These are phyloP conservation scores for Eupeodes luniger DNA, from an alignment of 2,888 invertebrate species.

Conservation along the genomic window DNA sequence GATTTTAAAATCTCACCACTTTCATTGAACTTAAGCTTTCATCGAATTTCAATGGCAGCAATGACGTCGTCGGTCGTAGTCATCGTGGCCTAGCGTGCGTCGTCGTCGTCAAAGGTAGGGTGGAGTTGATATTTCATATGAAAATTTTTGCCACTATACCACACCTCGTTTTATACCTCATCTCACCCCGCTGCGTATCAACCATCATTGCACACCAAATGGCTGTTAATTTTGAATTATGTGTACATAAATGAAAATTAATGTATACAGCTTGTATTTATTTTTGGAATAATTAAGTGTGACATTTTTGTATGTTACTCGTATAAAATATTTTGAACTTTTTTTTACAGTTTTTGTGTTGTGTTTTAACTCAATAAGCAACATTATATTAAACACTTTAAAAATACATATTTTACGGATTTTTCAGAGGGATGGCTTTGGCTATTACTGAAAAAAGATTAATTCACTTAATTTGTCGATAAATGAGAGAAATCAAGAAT, in stretches of 20 bases:
- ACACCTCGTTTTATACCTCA: neutral
- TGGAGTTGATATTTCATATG: neutral
- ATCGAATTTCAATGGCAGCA: constrained; percentile 70
- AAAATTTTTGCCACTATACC: neutral
- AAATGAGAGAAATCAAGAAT: constrained; percentile 8
- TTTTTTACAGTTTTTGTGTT: neutral
- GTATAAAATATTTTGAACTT: neutral
- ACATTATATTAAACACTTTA: constrained; percentile 12
- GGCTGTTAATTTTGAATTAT: constrained; percentile 67
- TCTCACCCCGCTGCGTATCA: neutral
- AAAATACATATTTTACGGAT: constrained; percentile 13
- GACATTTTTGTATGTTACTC: constrained; percentile 27
- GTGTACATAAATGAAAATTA: constrained; percentile 62
- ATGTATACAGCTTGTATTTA: constrained; percentile 40
- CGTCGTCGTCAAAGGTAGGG: constrained; percentile 2
- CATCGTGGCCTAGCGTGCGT: no score
- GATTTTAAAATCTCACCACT: constrained; percentile 49
- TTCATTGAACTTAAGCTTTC: constrained; percentile 74
- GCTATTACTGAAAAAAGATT: neutral
- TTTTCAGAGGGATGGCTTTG: neutral
- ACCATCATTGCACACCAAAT: constrained; percentile 45
- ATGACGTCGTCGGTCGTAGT: constrained; percentile 54
- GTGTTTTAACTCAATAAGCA: constrained; percentile 30
- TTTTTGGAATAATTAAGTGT: constrained; percentile 42
- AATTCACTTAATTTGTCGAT: constrained; percentile 15